phyloP scores from a whole-genome alignment of 2,888 invertebrate genomes.

The Megamerina dolium region DNA sequence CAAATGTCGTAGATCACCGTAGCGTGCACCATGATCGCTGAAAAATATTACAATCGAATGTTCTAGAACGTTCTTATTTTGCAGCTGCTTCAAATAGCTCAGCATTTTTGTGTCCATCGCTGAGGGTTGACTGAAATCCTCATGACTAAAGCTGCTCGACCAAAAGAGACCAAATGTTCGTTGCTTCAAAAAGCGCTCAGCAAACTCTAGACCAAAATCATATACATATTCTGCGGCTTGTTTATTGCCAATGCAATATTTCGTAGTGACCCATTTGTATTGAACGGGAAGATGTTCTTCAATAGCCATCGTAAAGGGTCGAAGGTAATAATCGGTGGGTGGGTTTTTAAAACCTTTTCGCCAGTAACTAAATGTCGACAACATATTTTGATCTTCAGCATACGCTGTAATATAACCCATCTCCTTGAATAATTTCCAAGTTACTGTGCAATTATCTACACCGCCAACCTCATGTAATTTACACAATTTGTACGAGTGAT shows the following conservation, averaged over 20 bases:
- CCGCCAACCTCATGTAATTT: slow-evolving; percentile 51
- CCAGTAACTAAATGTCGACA: slow-evolving; percentile 61
- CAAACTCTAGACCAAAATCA: slow-evolving; percentile 60
- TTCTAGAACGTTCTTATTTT: slow-evolving; percentile 53
- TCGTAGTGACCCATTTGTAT: slow-evolving; percentile 42
- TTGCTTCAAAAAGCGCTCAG: slow-evolving; percentile 54
- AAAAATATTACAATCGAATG: slow-evolving; percentile 59
- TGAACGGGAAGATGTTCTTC: slow-evolving; percentile 51
- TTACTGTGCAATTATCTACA: slow-evolving; percentile 62
- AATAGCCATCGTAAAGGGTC: slow-evolving; percentile 63
- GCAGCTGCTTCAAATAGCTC: slow-evolving; percentile 54
- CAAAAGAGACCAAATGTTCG: slow-evolving; percentile 69
- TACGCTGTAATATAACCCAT: slow-evolving; percentile 69
- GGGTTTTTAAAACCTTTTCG: slow-evolving; percentile 61
- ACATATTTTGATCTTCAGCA: slow-evolving; percentile 64
- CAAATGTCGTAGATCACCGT: slow-evolving; percentile 59
- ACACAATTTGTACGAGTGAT: slow-evolving; percentile 50
- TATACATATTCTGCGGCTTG: slow-evolving; percentile 60
- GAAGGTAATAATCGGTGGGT: slow-evolving; percentile 74
- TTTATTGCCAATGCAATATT: slow-evolving; percentile 56
- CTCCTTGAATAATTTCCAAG: slow-evolving; percentile 68
- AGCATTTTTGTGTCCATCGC: slow-evolving; percentile 58
- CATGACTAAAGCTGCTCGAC: slow-evolving; percentile 69
- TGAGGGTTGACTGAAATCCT: slow-evolving; percentile 56
- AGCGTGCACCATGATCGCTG: slow-evolving; percentile 71